These are phyloP conservation scores for Drosophila hamatofila DNA, from an alignment of 2,888 invertebrate genomes.

Conservation along the genomic window DNA sequence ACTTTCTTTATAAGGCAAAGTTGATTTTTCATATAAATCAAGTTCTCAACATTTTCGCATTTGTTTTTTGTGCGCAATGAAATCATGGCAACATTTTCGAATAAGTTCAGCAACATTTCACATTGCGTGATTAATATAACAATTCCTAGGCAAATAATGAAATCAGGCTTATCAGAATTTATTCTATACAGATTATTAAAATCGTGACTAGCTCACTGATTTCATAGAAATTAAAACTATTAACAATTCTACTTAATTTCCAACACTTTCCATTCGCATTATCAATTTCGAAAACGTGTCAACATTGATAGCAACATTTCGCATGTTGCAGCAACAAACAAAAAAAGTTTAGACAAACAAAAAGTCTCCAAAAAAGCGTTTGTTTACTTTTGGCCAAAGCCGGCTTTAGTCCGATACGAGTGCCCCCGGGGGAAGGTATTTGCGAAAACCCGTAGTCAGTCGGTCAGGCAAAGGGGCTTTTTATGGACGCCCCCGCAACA, in stretches of 20 bases:
- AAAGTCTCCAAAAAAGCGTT: conserved; percentile 62
- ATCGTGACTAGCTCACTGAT: too few species aligned
- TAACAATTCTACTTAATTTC: neutral
- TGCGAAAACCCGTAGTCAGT: conserved; percentile 34
- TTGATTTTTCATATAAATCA: neutral
- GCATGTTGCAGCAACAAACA: conserved; percentile 62
- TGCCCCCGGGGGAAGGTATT: conserved; percentile 45
- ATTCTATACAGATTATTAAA: neutral
- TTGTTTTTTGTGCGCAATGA: neutral
- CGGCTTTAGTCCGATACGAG: conserved; percentile 57
- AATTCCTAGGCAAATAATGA: neutral
- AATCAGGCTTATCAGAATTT: neutral
- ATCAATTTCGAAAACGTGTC: conserved; percentile 6
- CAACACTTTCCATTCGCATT: neutral
- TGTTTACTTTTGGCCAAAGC: conserved; percentile 74
- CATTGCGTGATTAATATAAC: conserved; percentile 9
- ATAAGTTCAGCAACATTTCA: conserved; percentile 3
- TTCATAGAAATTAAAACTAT: neutral
- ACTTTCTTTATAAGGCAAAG: too few species aligned
- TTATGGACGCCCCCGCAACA: conserved; percentile 37
- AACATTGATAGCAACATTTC: conserved; percentile 50
- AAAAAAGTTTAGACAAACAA: conserved; percentile 43
- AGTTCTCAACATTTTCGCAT: neutral
- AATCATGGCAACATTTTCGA: neutral
- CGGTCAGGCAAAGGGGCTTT: conserved; percentile 45